These are phyloP conservation scores for Caenorhabditis sp. DNA, from an alignment of 2,888 invertebrate genomes.

Conservation along the genomic window DNA sequence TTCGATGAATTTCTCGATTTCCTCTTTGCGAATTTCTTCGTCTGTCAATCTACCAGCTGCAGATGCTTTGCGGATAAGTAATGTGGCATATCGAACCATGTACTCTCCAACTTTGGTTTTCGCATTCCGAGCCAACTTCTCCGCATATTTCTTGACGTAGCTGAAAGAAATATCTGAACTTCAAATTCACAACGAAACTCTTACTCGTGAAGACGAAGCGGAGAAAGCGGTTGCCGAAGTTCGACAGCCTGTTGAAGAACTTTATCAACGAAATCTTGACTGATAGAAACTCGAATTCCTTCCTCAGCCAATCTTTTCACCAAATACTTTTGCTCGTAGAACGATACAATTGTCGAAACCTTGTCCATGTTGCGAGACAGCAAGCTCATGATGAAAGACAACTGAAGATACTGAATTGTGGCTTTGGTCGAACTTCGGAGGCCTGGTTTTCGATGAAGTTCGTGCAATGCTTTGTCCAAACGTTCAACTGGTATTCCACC, in stretches of 20 bases:
- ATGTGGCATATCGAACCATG: conserved; percentile 57
- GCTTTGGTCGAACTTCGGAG: conserved; percentile 53
- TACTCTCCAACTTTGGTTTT: conserved; percentile 40
- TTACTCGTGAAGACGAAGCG: conserved; percentile 44
- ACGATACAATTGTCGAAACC: conserved; percentile 16
- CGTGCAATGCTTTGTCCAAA: conserved; percentile 24
- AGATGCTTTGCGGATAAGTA: conserved; percentile 58
- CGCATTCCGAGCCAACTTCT: conserved; percentile 19
- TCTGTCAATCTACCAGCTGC: conserved; percentile 34
- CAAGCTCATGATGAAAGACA: conserved; percentile 59
- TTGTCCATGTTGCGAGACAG: conserved; percentile 24
- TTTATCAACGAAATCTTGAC: conserved; percentile 47
- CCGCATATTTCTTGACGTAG: conserved; percentile 42
- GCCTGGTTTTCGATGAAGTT: conserved; percentile 31
- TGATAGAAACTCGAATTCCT: conserved; percentile 41
- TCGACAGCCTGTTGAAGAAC: conserved; percentile 52
- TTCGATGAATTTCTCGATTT: conserved; percentile 46
- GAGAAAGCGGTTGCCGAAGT: conserved; percentile 29
- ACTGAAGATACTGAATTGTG: conserved; percentile 62
- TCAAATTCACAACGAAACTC: not conserved
- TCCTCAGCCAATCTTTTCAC: conserved; percentile 53
- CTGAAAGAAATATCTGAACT: conserved; percentile 13
- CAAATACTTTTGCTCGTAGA: conserved; percentile 55
- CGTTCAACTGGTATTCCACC: conserved; percentile 39
- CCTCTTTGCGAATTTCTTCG: conserved; percentile 34